Evolutionary conservation across 1,140 invertebrate species (phyloP).

Genomic region (Zaprionus gabonicus): DNA sequence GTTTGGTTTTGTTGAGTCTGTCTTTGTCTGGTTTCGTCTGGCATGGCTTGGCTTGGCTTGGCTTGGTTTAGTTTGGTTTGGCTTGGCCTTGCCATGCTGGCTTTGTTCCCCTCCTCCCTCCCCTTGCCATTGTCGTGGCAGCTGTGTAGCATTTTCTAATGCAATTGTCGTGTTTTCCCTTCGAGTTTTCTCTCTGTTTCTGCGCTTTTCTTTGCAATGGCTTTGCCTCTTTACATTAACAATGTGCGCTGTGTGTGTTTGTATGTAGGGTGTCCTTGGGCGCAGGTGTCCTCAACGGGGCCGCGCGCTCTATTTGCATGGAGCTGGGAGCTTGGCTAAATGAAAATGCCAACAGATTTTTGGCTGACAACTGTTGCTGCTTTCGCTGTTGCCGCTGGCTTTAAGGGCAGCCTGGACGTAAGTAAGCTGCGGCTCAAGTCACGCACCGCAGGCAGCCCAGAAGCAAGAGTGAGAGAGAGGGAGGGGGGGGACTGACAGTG

Average conservation of each 20-base stretch:
- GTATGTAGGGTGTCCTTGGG: slow-evolving; percentile 20
- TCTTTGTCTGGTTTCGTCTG: slow-evolving; percentile 8
- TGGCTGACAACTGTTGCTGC: slow-evolving; percentile 38
- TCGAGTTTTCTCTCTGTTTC: slow-evolving; percentile 13
- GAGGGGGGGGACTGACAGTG: background rate
- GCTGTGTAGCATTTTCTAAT: slow-evolving; percentile 30
- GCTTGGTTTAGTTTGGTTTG: background rate
- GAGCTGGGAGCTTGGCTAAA: slow-evolving; percentile 24
- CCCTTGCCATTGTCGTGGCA: background rate
- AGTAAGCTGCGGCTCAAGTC: slow-evolving; percentile 25
- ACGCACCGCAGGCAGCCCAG: slow-evolving; percentile 8
- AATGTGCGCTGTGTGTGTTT: slow-evolving; percentile 2
- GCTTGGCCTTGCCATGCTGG: background rate
- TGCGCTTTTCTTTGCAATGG: slow-evolving; percentile 10
- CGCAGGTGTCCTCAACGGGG: slow-evolving; percentile 21
- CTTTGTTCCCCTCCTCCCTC: background rate
- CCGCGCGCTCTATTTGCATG: slow-evolving; percentile 12
- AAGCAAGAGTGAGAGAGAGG: too few relatives aligned
- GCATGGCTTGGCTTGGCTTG: background rate
- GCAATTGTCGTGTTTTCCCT: slow-evolving; percentile 46
- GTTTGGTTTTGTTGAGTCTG: slow-evolving; percentile 29
- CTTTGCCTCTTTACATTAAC: slow-evolving; percentile 29
- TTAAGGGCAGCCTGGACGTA: background rate
- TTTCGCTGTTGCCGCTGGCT: slow-evolving; percentile 10
- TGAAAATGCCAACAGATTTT: slow-evolving; percentile 33